Base-by-base conservation (phyloP, 2,113 vertebrate species). In the Hoplias malabaricus region DNA sequence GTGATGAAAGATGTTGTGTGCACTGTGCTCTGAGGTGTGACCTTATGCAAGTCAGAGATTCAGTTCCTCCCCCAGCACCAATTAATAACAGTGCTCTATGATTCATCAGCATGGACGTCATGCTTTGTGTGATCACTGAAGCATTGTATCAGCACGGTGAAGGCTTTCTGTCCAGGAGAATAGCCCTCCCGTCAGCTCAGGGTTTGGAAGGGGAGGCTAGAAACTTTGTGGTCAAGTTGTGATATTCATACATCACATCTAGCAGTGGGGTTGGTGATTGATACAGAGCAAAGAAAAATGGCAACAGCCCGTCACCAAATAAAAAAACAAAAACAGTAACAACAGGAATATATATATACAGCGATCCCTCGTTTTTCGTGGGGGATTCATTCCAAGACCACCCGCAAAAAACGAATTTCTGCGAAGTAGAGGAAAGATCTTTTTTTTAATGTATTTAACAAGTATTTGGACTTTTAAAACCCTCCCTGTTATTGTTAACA, bases 51-150 rank as follows among this genome's bases (percentile, higher is more conserved):
- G 48, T 53, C n/a, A 23, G 53, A 57, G 46, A 66, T 72, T 46
- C 65, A 27, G 29, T 54, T 43, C 59, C 29, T 54, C 67, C 80
- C n/a, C 57, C 4, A 13, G 31, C 4, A 11, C 67, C 34, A 29
- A 83, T 83, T 80, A 83, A 83, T 83, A 77, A 69, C n/a, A 6
- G 50, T 10, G 66, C 25, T 31, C 65, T 73, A 69, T 36, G 34
- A 73, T 83, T 69, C 48, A 67, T 83, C 73, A 80, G 27, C 8
- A 23, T 19, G 61, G 42, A 73, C 21, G 54, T 63, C 67, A 73
- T 61, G 70, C 48, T 46, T 77, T 23, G 54, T 63, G 43, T 34
- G 46, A 68, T 71, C 40, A 33, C 5, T 50, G 53, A 69, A 59
- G 73, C 61, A 68, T 73, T 67, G 62, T 29, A 10, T 73, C 33